Base-by-base conservation (phyloP, 2,113 vertebrate species). In the Dissostichus mawsoni region DNA sequence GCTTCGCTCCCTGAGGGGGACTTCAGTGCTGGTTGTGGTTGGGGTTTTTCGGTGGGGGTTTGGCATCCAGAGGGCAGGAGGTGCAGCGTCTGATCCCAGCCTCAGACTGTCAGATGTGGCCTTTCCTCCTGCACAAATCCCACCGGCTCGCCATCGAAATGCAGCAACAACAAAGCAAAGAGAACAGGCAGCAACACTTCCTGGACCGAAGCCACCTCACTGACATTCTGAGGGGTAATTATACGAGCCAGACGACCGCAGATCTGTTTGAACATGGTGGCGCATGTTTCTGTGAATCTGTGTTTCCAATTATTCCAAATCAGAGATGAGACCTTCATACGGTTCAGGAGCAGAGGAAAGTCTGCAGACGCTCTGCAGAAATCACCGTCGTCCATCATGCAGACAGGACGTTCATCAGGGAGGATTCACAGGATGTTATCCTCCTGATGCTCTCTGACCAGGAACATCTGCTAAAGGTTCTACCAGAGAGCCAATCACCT, bases 71-170 rank as follows among this genome's bases (percentile, higher is more conserved):
- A 57, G 77, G 67, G 41, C 72, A 71, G 80, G 80, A 69, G 75
- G 55, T 72, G 78, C 11, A 65, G 65, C 20, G 5, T 78, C 87
- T 81, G 77, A 57, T 76, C 36, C 75, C 58, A 29, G 82, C 59
- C 86, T 85, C 86, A 83, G 86, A 87, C 84, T 47, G 58, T 90
- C 1, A 80, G 84, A 90, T 90, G 89, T 90, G 89, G 89, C 78
- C 57, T 14, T 44, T 78, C 44, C 76, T 69, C 59, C 72, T n/a
- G 73, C 80, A 79, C 47, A 55, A 52, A 33, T 6, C 41, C 68
- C 75, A 53, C 50, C 0, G 56, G 25, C 62, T 65, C 17, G 1
- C 1, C 8, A 44, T 3, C 36, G 47, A 82, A 57, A 66, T 2
- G 6, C 76, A 69, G 63, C 65, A 52, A 71, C 70, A 84, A 78